These are phyloP conservation scores for Heteromurus nitidus DNA, from an alignment of 2,888 invertebrate genomes.

Conservation along the genomic window DNA sequence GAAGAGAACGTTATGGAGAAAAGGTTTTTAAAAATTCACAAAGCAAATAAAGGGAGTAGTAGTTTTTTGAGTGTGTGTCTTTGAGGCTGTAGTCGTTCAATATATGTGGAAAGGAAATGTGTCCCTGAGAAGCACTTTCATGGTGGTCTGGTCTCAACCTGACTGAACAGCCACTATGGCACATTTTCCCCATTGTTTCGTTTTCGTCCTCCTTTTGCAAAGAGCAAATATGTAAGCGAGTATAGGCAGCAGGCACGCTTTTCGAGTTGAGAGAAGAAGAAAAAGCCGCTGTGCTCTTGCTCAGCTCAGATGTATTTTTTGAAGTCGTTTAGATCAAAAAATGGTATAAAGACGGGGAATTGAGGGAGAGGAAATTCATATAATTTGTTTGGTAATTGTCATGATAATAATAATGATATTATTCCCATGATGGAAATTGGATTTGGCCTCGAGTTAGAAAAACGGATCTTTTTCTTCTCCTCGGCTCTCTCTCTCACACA, in stretches of 20 bases:
- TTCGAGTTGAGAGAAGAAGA: not conserved
- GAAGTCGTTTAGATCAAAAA: conserved; percentile 1
- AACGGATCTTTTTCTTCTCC: no score
- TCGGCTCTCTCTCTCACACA: not conserved
- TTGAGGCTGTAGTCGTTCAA: no score
- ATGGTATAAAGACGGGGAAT: not conserved
- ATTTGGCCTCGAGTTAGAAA: conserved; percentile 63
- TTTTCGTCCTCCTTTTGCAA: not conserved
- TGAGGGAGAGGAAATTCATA: conserved; percentile 60
- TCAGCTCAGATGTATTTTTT: conserved; percentile 1
- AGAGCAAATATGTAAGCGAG: not conserved
- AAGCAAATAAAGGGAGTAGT: conserved; percentile 16
- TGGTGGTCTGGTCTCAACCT: conserved; percentile 38
- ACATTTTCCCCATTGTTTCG: not conserved
- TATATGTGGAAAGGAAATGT: not conserved
- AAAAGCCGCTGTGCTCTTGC: not conserved
- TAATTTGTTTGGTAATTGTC: conserved; percentile 67
- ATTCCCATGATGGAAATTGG: conserved; percentile 66
- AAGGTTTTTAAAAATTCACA: conserved; percentile 54
- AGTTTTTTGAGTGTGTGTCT: no score
- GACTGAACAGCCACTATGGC: not conserved
- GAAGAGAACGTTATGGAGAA: conserved; percentile 21
- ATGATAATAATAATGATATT: conserved; percentile 66
- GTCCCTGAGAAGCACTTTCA: conserved; percentile 51
- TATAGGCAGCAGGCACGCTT: not conserved